Base-by-base conservation (phyloP, 2,113 vertebrate genomes). In the Glareola pratincola region DNA sequence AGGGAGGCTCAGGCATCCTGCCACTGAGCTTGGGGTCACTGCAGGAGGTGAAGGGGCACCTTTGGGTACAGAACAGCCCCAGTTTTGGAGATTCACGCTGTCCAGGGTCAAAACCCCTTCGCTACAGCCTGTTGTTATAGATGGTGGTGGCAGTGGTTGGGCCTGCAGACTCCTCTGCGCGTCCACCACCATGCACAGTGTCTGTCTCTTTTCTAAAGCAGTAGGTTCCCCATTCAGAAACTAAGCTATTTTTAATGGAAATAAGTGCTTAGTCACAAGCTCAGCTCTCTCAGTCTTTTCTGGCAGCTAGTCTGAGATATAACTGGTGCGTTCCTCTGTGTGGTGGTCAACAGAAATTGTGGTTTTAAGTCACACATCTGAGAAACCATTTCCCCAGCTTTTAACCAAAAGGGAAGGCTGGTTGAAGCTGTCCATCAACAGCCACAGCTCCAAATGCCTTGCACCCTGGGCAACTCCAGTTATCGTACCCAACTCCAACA, bases 161-260 rank as follows among this genome's bases (percentile, higher is more conserved):
- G 22, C 57, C 62, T 83, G 48, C 23, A 54, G n/a, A 21, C 48
- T 59, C 30, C 18, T 83, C 37, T 53, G 39, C 30, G 17, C 0
- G 0, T 41, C 37, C 2, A 3, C 22, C 66, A 41, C 57, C 23
- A 14, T 17, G 26, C 36, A 64, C 26, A 43, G 47, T 4, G 4
- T 22, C 17, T 17, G 39, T 51, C 26, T 62, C 24, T 79, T 50
- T 78, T 26, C 59, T 54, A 63, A 84, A 86, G 12, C 29, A 47
- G 29, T 4, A 41, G 15, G 4, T 32, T 48, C 4, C 4, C 15
- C 6, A 22, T 43, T 76, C 48, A 83, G 76, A 77, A 89, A 69
- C 37, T 3, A 77, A 36, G 41, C 12, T 73, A 2, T 47, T 69
- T 71, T 60, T 48, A 16, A 53, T 32, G 29, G 64, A 85, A 93